Evolutionary conservation across 2,888 invertebrate genomes (phyloP), one percentile per base, ranked within the genome.

Genomic region (Lysandra coridon): DNA sequence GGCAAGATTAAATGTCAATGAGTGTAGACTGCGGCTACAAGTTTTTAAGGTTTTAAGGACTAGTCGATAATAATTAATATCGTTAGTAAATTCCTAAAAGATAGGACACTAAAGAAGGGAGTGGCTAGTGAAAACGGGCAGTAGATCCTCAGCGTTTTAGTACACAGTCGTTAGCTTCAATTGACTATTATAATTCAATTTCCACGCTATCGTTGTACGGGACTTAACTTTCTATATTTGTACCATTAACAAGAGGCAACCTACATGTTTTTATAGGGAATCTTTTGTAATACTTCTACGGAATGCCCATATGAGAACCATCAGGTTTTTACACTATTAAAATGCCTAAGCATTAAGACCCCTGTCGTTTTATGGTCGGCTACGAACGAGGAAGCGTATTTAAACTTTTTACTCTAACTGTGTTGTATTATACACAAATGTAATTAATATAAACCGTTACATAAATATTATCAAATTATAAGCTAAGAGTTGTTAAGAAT

Each of bases 211-310:
- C 53, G 49, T 17, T 76, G 57, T 53, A 76, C 53, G 33, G 57
- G 6, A 30, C 76, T 33, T 76, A 76, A 76, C 33, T 33, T 17
- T 76, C 76, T 76, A 76, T 76, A 76, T 76, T 76, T 44, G 53
- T 76, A 76, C 4, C 57, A 57, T 57, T 57, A 17, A 57, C 76
- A 57, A 76, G 76, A 76, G 57, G 33, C 33, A 57, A 12, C 30
- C 49, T 76, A 76, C 57, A 53, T 76, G 76, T 76, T 76, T 57
- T 76, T 76, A 57, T 76, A 44, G 74, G 57, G 76, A 53, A 76
- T 76, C 76, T 76, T 76, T 76, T 76, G 76, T 76, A 76, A 76
- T 76, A 76, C 76, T 76, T 76, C 76, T 76, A 76, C 76, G 76
- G 76, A 76, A 76, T 76, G 76, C 76, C 76, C 76, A 76, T 76